These are phyloP conservation scores for Sebastes itinus DNA, from an alignment of 2,797 vertebrate genomes.

Conservation along the genomic window DNA sequence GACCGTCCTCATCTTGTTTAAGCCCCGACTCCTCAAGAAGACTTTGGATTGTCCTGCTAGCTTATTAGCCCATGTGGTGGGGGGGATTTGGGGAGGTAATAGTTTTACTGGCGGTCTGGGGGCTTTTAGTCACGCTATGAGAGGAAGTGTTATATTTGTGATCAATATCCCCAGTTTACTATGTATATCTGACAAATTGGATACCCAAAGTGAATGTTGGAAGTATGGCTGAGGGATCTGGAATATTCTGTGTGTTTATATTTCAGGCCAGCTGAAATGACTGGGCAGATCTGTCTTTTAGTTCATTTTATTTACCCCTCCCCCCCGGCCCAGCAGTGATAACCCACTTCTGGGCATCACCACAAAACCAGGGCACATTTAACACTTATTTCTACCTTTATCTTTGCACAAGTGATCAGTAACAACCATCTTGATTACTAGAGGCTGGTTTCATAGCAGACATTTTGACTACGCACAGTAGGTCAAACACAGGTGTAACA, in stretches of 20 bases:
- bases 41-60: conserved; percentile 50
- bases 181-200: neutral
- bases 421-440: neutral
- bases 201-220: neutral
- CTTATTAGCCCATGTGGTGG: conserved; percentile 50
- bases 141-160: neutral
- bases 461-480: neutral
- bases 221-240: neutral
- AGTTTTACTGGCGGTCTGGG: conserved; percentile 36
- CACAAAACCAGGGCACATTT: neutral
- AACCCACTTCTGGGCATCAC: too few relatives aligned
- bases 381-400: neutral
- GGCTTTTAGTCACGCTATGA: conserved; percentile 19
- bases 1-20: conserved; percentile 62
- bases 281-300: neutral
- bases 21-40: conserved; percentile 14
- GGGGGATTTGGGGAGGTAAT: conserved; percentile 24
- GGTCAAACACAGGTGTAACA: neutral
- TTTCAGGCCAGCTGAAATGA: neutral
- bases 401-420: neutral
- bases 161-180: conserved; percentile 15
- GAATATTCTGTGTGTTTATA: neutral
- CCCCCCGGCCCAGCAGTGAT: too few relatives aligned
- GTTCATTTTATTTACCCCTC: neutral
- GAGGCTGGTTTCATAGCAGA: neutral